phyloP scores from a whole-genome alignment of 2,797 vertebrate genomes.

The Antennarius maculatus region DNA sequence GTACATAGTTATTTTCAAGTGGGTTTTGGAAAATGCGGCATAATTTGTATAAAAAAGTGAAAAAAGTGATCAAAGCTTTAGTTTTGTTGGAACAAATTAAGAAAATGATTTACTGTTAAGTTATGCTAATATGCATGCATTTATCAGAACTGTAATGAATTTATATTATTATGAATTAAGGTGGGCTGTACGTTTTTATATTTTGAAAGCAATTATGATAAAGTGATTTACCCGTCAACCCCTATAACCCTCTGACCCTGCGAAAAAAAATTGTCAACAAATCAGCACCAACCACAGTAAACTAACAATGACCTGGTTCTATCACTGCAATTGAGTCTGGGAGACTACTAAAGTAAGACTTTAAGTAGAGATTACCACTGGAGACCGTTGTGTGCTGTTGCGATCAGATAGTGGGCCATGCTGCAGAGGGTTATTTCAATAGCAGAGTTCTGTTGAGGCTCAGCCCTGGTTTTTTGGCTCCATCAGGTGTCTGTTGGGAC shows the following conservation, averaged over 20 bases:
- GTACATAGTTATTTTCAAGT: background rate
- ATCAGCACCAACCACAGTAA: background rate
- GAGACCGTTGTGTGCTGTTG: constrained; percentile 8
- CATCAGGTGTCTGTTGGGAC: constrained; percentile 37
- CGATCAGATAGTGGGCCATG: constrained; percentile 15
- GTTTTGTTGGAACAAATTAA: too few relatives aligned
- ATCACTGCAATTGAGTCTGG: constrained; percentile 29
- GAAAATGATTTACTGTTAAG: too few relatives aligned
- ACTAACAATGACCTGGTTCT: constrained; percentile 13
- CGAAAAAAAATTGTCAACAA: background rate
- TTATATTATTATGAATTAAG: too few relatives aligned
- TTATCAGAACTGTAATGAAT: too few relatives aligned
- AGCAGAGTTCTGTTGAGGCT: background rate
- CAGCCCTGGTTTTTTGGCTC: constrained; percentile 29
- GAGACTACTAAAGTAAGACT: constrained; percentile 23
- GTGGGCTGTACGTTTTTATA: too few relatives aligned
- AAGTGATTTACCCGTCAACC: too few relatives aligned
- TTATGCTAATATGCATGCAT: too few relatives aligned
- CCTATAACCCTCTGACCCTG: too few relatives aligned
- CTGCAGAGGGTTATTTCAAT: constrained; percentile 7
- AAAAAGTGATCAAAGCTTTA: too few relatives aligned
- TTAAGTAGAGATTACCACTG: constrained; percentile 7
- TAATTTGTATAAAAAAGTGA: background rate
- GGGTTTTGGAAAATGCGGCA: background rate
- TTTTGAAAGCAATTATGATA: too few relatives aligned